phyloP scores from a whole-genome alignment of 2,113 vertebrate species.

The Phodopus roborovskii region DNA sequence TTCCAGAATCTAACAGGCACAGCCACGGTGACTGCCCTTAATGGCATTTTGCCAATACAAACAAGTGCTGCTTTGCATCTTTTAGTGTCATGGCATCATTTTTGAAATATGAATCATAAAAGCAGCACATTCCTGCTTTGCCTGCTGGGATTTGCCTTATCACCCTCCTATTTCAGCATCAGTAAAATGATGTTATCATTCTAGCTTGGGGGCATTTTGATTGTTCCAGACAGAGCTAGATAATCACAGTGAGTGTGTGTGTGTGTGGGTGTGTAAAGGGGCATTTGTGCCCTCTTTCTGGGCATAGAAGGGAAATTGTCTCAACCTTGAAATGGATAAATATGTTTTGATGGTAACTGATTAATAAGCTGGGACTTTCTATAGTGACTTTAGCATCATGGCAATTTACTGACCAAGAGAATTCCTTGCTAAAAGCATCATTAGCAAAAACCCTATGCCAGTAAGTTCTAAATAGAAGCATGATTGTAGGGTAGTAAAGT shows the following conservation, averaged over 20 bases:
- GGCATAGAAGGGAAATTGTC: slow-evolving; percentile 31
- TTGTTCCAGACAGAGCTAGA: slow-evolving; percentile 67
- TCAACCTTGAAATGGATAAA: slow-evolving; percentile 47
- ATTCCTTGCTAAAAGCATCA: slow-evolving; percentile 64
- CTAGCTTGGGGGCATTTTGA: slow-evolving; percentile 65
- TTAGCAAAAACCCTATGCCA: slow-evolving; percentile 54
- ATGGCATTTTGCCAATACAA: slow-evolving; percentile 28
- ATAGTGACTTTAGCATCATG: not conserved
- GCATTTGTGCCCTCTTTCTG: slow-evolving; percentile 43
- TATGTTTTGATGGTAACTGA: slow-evolving; percentile 57
- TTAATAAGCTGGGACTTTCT: slow-evolving; percentile 46
- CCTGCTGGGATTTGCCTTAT: slow-evolving; percentile 69
- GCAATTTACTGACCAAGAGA: slow-evolving; percentile 59
- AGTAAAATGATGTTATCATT: slow-evolving; percentile 77
- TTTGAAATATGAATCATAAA: slow-evolving; percentile 72
- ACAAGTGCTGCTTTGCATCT: slow-evolving; percentile 55
- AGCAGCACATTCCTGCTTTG: slow-evolving; percentile 54
- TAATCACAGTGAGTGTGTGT: slow-evolving; percentile 30
- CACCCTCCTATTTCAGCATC: slow-evolving; percentile 57
- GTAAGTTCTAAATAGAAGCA: slow-evolving; percentile 69
- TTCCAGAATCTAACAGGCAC: slow-evolving; percentile 25
- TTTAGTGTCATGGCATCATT: slow-evolving; percentile 53
- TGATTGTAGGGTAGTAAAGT: slow-evolving; percentile 56
- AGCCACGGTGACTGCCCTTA: not conserved
- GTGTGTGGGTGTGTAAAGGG: not conserved